Evolutionary conservation across 2,113 vertebrate species (phyloP).

Genomic region (Osmerus mordax): DNA sequence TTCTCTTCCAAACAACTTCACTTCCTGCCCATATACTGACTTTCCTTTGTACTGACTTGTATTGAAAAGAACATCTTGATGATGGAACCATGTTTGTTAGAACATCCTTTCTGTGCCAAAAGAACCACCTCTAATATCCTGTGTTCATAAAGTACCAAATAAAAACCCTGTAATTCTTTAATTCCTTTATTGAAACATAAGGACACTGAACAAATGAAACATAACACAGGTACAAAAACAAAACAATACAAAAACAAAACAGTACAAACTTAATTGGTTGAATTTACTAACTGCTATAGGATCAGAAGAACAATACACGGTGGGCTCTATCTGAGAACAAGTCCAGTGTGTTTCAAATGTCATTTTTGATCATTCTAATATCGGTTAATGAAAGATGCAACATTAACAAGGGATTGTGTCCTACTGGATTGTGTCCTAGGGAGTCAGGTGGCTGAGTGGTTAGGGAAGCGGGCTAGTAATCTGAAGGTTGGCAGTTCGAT

Average conservation of each 20-base stretch:
- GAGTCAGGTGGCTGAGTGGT: too few species aligned
- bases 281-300: conserved; percentile 25
- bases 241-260: conserved; percentile 25
- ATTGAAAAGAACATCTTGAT: too few species aligned
- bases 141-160: not conserved
- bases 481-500: too few species aligned
- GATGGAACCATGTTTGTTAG: not conserved
- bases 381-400: conserved; percentile 29
- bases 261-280: conserved; percentile 38
- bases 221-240: conserved; percentile 40
- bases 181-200: conserved; percentile 53
- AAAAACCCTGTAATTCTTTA: conserved; percentile 9
- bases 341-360: conserved; percentile 25
- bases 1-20: too few species aligned
- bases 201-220: conserved; percentile 37
- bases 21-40: too few species aligned
- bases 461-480: too few species aligned
- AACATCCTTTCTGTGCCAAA: not conserved
- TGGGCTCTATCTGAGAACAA: conserved; percentile 33
- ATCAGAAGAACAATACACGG: conserved; percentile 23
- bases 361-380: conserved; percentile 26
- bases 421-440: not conserved
- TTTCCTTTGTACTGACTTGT: too few species aligned
- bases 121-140: not conserved
- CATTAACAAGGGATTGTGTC: conserved; percentile 18